phyloP scores from a whole-genome alignment of 2,113 vertebrate genomes.

The Pluvialis apricaria region DNA sequence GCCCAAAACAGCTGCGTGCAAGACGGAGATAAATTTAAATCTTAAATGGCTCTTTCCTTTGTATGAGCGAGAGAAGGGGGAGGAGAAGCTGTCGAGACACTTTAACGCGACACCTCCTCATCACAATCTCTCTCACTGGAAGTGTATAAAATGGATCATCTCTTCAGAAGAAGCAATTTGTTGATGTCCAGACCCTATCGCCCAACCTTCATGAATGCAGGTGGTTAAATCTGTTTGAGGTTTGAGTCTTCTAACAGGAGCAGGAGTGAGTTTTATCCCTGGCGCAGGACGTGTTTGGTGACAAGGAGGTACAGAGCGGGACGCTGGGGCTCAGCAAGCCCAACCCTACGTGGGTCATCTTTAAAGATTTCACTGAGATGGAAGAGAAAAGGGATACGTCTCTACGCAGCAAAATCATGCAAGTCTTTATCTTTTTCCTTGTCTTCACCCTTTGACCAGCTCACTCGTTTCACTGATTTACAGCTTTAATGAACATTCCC shows the following conservation, averaged over 20 bases:
- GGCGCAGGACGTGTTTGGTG: neutral
- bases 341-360: neutral
- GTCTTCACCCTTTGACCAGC: neutral
- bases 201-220: neutral
- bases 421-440: neutral
- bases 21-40: neutral
- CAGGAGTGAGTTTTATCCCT: neutral
- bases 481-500: neutral
- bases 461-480: neutral
- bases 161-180: neutral
- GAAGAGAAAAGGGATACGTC: neutral
- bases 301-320: neutral
- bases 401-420: neutral
- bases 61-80: neutral
- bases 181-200: neutral
- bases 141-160: neutral
- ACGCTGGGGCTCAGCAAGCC: neutral
- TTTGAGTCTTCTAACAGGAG: neutral
- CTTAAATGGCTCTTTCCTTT: neutral
- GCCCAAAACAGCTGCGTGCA: neutral
- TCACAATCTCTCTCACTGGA: neutral
- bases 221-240: neutral
- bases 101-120: neutral
- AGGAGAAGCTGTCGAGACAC: neutral
- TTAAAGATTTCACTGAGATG: neutral